Evolutionary conservation across 2,113 vertebrate species (phyloP).

Genomic region (Pungitius pungitius): DNA sequence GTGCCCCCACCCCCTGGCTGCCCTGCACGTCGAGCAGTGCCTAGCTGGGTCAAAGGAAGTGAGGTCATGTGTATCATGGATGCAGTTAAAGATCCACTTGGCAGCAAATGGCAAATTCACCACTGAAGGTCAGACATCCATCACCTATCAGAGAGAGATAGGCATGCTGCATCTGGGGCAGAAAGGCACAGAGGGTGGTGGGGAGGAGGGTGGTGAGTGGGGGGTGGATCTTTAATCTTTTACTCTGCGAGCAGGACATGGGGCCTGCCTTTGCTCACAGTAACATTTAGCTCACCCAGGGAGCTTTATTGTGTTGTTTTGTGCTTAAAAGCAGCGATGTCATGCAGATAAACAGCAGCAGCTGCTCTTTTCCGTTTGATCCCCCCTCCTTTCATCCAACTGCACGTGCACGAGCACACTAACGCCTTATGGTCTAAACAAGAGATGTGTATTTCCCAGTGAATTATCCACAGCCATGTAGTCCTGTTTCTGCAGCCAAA

Average conservation of each 20-base stretch:
- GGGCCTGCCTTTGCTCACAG: constrained; percentile 11
- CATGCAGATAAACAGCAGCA: constrained; percentile 65
- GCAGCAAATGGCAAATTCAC: constrained; percentile 65
- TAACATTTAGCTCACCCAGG: constrained; percentile 59
- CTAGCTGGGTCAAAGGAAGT: constrained; percentile 69
- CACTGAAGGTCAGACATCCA: constrained; percentile 72
- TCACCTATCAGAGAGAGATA: constrained; percentile 58
- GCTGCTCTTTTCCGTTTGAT: constrained; percentile 50
- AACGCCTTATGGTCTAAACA: constrained; percentile 58
- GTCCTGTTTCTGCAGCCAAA: constrained; percentile 49
- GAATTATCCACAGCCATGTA: constrained; percentile 31
- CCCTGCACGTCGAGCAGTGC: constrained; percentile 42
- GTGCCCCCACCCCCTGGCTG: constrained; percentile 55
- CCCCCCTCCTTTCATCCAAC: constrained; percentile 59
- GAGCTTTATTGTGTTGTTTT: constrained; percentile 60
- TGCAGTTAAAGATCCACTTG: constrained; percentile 73
- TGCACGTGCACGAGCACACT: constrained; percentile 28
- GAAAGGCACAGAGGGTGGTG: constrained; percentile 13
- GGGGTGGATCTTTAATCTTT: constrained; percentile 59
- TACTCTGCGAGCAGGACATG: constrained; percentile 31
- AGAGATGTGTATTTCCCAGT: constrained; percentile 48
- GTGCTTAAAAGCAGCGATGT: constrained; percentile 61
- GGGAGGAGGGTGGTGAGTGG: neutral
- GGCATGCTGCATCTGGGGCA: constrained; percentile 17
- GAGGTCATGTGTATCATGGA: constrained; percentile 74